Evolutionary conservation across 2,888 invertebrate genomes (phyloP).

Genomic region (Folsomia candida): DNA sequence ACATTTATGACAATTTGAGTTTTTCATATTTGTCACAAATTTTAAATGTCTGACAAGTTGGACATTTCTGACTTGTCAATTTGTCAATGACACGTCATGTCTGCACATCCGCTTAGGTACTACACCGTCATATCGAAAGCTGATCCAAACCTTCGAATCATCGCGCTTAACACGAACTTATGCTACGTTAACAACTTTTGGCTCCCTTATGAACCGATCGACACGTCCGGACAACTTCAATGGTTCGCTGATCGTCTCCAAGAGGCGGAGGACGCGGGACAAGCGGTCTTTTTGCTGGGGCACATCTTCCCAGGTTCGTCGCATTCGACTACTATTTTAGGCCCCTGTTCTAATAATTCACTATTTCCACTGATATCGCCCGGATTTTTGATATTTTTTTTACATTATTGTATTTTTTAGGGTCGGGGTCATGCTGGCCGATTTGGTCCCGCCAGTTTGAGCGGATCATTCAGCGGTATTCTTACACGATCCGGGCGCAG

Average conservation of each 20-base stretch:
- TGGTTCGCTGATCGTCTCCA: conserved; percentile 75
- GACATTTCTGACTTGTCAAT: too few species aligned
- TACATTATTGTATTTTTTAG: too few species aligned
- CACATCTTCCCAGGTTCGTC: conserved; percentile 82
- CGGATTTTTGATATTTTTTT: too few species aligned
- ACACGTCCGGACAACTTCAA: conserved; percentile 65
- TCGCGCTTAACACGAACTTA: conserved; percentile 77
- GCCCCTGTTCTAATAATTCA: too few species aligned
- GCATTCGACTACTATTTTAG: too few species aligned
- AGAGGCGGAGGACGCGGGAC: conserved; percentile 69
- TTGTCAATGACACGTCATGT: too few species aligned
- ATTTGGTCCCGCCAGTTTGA: conserved; percentile 40
- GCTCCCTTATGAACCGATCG: conserved; percentile 68
- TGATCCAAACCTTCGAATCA: conserved; percentile 64
- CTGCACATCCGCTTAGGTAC: too few species aligned
- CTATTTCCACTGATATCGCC: too few species aligned
- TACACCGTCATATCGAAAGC: conserved; percentile 66
- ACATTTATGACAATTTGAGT: too few species aligned
- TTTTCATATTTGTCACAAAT: too few species aligned
- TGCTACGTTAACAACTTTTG: conserved; percentile 73
- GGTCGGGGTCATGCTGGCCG: conserved; percentile 55
- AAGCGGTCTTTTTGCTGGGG: conserved; percentile 76
- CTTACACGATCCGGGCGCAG: conserved; percentile 55
- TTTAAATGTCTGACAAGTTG: too few species aligned
- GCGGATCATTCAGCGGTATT: conserved; percentile 39